Evolutionary conservation across 2,888 invertebrate genomes (phyloP).

Genomic region (Belgica antarctica): DNA sequence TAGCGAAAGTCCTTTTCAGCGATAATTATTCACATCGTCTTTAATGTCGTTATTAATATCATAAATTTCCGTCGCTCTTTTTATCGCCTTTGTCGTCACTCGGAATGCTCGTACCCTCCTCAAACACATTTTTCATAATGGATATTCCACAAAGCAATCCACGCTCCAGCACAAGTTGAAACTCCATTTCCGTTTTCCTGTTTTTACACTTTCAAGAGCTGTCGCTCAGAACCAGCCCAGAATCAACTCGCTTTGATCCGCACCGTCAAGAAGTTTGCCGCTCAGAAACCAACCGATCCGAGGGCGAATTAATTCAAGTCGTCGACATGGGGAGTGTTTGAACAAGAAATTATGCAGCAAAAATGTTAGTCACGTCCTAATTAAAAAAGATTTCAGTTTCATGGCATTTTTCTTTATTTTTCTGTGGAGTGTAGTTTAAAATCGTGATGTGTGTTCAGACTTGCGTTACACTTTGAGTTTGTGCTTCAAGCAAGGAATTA

Average conservation of each 20-base stretch:
- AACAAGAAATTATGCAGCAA: conserved; percentile 37
- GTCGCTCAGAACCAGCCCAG: conserved; percentile 23
- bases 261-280: neutral
- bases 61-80: conserved; percentile 18
- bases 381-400: conserved; percentile 42
- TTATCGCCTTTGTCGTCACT: neutral
- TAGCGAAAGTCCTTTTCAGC: conserved; percentile 22
- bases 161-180: conserved; percentile 2
- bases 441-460: too few relatives aligned
- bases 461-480: too few relatives aligned
- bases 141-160: neutral
- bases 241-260: conserved; percentile 35
- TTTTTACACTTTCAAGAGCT: neutral
- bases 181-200: conserved; percentile 41
- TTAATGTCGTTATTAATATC: conserved; percentile 43
- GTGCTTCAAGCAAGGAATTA: too few relatives aligned
- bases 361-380: conserved; percentile 43
- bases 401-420: neutral
- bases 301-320: conserved; percentile 6
- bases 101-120: conserved; percentile 2
- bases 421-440: conserved; percentile 35
- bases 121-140: neutral
- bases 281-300: neutral
- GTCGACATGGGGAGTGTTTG: conserved; percentile 27
- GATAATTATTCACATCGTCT: conserved; percentile 40